Conservation (phyloP, 2,797 vertebrate species). For the Oreochromis grahami region DNA sequence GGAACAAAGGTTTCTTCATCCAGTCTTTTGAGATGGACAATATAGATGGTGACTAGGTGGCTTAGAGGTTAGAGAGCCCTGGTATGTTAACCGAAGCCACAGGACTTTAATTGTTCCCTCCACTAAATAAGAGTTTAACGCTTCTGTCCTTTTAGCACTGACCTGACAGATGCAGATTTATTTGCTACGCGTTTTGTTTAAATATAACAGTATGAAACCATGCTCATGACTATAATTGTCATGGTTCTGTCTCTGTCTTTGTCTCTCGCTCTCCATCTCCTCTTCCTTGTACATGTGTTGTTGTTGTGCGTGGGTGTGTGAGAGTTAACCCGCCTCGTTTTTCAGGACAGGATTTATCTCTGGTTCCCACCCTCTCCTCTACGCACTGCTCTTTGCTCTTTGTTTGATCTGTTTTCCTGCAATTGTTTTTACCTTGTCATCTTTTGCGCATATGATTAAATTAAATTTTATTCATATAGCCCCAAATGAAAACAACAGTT, state of each 20-base stretch:
- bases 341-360: not conserved
- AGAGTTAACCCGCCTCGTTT: not conserved
- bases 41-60: not conserved
- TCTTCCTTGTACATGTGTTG: not conserved
- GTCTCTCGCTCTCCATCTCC: not conserved
- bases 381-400: not conserved
- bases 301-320: not conserved
- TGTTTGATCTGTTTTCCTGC: not conserved
- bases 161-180: not conserved
- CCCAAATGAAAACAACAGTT: not conserved
- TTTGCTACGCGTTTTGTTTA: not conserved
- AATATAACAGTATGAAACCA: not conserved
- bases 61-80: not conserved
- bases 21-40: not conserved
- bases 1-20: not conserved
- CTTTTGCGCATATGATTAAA: not conserved
- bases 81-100: not conserved
- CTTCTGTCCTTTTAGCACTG: not conserved
- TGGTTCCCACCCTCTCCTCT: not conserved
- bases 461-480: fast-evolving
- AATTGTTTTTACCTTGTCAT: not conserved
- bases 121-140: not conserved
- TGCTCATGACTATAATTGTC: not conserved
- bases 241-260: not conserved
- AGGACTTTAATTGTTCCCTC: not conserved